phyloP scores from a whole-genome alignment of 2,888 invertebrate genomes.

The Trypoxylon attenuatum region DNA sequence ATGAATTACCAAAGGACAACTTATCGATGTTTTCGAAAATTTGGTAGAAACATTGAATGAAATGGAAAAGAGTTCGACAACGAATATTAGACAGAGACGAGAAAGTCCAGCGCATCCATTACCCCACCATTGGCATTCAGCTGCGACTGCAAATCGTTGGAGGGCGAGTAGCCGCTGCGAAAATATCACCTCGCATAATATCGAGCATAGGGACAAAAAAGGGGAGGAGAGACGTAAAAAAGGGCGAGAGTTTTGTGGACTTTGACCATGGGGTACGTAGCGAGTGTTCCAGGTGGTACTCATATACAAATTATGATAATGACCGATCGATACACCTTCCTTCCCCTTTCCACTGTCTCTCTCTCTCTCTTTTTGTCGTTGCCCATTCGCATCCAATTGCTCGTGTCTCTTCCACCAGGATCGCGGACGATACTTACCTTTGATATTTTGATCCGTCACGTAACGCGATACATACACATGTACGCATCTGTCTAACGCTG shows the following conservation, averaged over 20 bases:
- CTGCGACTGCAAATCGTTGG: no score
- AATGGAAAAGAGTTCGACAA: no score
- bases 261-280: constrained; percentile 57
- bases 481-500: no score
- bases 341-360: constrained; percentile 6
- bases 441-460: constrained; percentile 62
- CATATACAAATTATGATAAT: constrained; percentile 71
- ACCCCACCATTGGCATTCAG: no score
- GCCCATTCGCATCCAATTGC: constrained; percentile 47
- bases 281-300: constrained; percentile 65
- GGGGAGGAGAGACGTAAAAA: background rate
- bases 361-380: constrained; percentile 1
- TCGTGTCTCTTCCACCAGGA: constrained; percentile 20
- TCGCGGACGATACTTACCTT: constrained; percentile 18
- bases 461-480: constrained; percentile 48
- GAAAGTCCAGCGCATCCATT: no score
- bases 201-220: background rate
- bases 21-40: no score
- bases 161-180: background rate
- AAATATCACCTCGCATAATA: background rate
- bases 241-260: constrained; percentile 19
- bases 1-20: no score
- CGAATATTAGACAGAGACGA: no score
- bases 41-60: no score
- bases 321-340: constrained; percentile 55